Conservation (phyloP, 2,797 vertebrate species). For the Knipowitschia caucasica region DNA sequence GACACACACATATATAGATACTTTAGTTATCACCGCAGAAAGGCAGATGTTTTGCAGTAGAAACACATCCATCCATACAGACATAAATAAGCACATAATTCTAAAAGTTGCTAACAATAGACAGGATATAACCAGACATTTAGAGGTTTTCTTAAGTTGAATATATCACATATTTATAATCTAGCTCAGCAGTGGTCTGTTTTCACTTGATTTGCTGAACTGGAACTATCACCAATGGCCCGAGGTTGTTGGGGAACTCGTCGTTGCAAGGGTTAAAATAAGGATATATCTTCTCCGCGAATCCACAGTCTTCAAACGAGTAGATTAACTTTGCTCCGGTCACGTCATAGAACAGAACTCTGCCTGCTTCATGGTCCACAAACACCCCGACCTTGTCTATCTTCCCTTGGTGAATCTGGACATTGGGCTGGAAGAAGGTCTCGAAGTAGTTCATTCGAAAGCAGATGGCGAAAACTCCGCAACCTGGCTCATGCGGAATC, state of each 20-base stretch:
- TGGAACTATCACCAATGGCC: constrained; percentile 44
- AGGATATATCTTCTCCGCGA: constrained; percentile 41
- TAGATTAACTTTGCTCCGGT: constrained; percentile 20
- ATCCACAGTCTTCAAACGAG: constrained; percentile 33
- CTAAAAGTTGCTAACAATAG: too few species aligned
- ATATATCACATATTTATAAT: too few species aligned
- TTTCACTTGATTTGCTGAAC: constrained; percentile 15
- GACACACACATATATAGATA: too few species aligned
- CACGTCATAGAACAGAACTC: constrained; percentile 46
- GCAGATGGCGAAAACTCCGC: constrained; percentile 50
- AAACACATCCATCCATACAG: too few species aligned
- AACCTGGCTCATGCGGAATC: background rate
- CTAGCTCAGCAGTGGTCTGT: too few species aligned
- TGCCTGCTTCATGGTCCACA: constrained; percentile 33
- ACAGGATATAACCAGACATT: too few species aligned
- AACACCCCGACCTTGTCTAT: constrained; percentile 50
- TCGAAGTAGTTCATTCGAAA: constrained; percentile 43
- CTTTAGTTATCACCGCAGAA: too few species aligned
- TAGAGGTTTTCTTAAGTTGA: too few species aligned
- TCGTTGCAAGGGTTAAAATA: constrained; percentile 61
- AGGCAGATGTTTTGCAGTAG: too few species aligned
- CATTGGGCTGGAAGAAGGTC: constrained; percentile 20
- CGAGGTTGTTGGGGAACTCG: constrained; percentile 49
- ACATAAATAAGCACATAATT: too few species aligned
- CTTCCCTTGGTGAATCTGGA: constrained; percentile 21